A percentile compares a stretch with the other conserved stretches of the same genome.
These are phyloP conservation scores for Nannospalax galili DNA, from an alignment of 2,113 vertebrate genomes.

Conservation along the genomic window DNA sequence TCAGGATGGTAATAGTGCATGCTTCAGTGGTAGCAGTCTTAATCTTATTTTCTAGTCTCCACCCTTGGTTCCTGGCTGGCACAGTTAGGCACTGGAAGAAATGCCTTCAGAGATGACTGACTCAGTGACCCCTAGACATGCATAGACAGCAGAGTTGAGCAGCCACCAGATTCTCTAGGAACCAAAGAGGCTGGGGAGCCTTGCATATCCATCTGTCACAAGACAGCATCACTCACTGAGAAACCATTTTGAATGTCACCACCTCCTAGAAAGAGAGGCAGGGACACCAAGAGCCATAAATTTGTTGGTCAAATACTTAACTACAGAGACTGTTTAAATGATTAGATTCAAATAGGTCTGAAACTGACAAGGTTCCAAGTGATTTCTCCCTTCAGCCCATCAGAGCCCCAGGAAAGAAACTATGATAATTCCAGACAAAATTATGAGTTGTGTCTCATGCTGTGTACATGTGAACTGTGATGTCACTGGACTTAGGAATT, in stretches of 20 bases:
- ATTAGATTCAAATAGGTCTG: neutral
- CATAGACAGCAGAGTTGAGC: neutral
- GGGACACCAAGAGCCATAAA: neutral
- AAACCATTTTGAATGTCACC: neutral
- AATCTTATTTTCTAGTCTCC: neutral
- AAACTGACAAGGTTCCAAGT: neutral
- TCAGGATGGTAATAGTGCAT: neutral
- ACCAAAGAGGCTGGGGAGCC: neutral
- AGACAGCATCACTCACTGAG: neutral
- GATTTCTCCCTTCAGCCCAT: neutral
- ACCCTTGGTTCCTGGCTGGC: neutral
- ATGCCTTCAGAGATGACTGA: neutral
- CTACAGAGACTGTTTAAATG: neutral
- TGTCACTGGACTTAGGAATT: neutral
- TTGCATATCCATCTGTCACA: accelerated
- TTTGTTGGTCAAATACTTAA: neutral
- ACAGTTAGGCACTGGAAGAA: neutral
- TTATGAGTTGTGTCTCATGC: neutral
- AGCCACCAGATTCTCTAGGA: neutral
- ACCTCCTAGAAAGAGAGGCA: neutral
- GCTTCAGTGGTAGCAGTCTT: neutral
- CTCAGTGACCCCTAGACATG: neutral
- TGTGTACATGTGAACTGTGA: neutral
- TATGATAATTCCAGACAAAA: neutral
- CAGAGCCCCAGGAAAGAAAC: neutral